Evolutionary conservation across 2,797 vertebrate genomes (phyloP).

Genomic region (Otus scops): DNA sequence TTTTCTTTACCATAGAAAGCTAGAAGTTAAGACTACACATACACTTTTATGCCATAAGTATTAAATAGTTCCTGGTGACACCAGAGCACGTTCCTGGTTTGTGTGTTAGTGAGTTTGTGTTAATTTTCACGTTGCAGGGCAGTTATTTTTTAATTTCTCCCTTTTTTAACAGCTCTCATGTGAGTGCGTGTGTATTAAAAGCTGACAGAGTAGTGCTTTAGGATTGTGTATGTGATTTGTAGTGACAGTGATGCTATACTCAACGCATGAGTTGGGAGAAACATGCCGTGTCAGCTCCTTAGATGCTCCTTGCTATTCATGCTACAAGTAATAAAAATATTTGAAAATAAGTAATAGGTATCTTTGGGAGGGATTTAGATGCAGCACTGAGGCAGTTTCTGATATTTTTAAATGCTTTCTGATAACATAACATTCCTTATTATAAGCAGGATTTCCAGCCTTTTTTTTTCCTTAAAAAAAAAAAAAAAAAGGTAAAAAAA

Average conservation of each 20-base stretch:
- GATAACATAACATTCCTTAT: background rate
- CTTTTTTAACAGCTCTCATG: background rate
- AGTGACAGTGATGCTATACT: background rate
- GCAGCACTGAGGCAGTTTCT: background rate
- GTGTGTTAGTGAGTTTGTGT: background rate
- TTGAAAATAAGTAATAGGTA: background rate
- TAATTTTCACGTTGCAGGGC: background rate
- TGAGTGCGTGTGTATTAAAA: background rate
- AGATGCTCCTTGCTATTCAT: background rate
- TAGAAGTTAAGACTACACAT: background rate
- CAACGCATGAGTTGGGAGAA: background rate
- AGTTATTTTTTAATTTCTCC: background rate
- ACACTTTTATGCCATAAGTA: background rate
- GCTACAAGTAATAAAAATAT: background rate
- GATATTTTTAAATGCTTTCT: background rate
- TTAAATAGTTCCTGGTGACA: background rate
- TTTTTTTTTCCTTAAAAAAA: background rate
- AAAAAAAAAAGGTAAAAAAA: background rate
- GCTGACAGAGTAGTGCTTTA: background rate
- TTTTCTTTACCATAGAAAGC: background rate
- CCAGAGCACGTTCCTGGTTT: fast-evolving
- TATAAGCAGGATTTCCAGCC: background rate
- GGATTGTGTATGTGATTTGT: background rate
- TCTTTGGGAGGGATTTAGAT: background rate
- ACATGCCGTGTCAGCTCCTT: background rate